Conservation (phyloP, 2,797 vertebrate species). For the Triplophysa yarkandensis region DNA sequence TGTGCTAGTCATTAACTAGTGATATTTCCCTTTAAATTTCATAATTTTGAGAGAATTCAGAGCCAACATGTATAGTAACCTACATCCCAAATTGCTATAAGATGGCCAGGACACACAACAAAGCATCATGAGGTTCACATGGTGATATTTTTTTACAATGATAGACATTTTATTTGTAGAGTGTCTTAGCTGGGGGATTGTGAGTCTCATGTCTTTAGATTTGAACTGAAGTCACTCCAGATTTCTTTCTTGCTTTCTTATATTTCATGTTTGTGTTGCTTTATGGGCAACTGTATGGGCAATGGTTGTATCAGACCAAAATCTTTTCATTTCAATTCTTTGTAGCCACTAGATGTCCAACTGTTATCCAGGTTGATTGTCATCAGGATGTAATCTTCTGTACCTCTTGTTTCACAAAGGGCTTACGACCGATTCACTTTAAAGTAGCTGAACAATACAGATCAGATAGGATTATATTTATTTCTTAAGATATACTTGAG, state of each 20-base stretch:
- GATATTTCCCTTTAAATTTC: background rate
- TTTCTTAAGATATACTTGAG: constrained; percentile 50
- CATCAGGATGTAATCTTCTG: constrained; percentile 58
- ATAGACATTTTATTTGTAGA: background rate
- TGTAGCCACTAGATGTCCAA: constrained; percentile 29
- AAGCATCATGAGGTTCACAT: background rate
- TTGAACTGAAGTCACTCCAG: background rate
- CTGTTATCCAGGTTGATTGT: constrained; percentile 14
- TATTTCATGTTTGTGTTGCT: background rate
- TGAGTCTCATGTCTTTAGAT: background rate
- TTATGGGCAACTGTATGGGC: background rate
- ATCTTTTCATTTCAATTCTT: constrained; percentile 53
- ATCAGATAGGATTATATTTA: constrained; percentile 47
- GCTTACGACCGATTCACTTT: constrained; percentile 43
- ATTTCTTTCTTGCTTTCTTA: no score
- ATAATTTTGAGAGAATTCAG: background rate
- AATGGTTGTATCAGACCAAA: background rate
- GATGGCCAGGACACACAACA: background rate
- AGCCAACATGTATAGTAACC: background rate
- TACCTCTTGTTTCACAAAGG: constrained; percentile 66
- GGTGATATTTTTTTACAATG: constrained; percentile 9
- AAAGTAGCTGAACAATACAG: constrained; percentile 34
- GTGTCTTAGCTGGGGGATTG: constrained; percentile 36
- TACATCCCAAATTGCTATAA: background rate
- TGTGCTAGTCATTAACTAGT: background rate